Percentiles rank a stretch among this genome's conserved stretches.
Conservation (phyloP, 1,140 invertebrate genomes). For the Zaprionus vittiger region DNA sequence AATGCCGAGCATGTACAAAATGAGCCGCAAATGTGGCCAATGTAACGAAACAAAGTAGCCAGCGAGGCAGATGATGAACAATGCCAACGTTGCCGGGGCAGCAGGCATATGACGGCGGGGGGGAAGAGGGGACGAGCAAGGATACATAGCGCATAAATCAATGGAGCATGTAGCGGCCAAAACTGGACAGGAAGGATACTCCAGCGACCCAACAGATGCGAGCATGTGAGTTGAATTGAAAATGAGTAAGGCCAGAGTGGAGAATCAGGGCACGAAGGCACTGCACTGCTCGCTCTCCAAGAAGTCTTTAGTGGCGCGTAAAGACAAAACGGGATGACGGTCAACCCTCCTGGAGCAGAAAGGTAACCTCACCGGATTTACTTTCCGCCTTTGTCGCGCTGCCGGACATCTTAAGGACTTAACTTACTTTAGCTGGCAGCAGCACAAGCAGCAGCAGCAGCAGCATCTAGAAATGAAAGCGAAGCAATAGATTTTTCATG, state of each 20-base stretch:
- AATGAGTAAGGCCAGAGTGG: slow-evolving; percentile 63
- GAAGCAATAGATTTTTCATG: slow-evolving; percentile 78
- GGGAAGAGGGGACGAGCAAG: slow-evolving; percentile 34
- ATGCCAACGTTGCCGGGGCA: slow-evolving; percentile 34
- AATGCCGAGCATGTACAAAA: slow-evolving; percentile 75
- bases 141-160: slow-evolving; percentile 71
- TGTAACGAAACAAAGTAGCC: slow-evolving; percentile 75
- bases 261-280: slow-evolving; percentile 32
- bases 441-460: slow-evolving; percentile 4
- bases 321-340: slow-evolving; percentile 65
- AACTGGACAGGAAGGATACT: slow-evolving; percentile 63
- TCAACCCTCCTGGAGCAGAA: slow-evolving; percentile 53
- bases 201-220: slow-evolving; percentile 64
- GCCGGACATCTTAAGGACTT: slow-evolving; percentile 80
- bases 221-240: slow-evolving; percentile 78
- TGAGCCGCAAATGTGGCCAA: slow-evolving; percentile 78
- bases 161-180: slow-evolving; percentile 66
- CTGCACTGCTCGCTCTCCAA: slow-evolving; percentile 37
- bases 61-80: slow-evolving; percentile 63
- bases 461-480: slow-evolving; percentile 42
- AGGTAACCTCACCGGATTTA: slow-evolving; percentile 75
- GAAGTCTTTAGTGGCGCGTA: slow-evolving; percentile 72
- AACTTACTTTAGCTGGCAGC: slow-evolving; percentile 53
- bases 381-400: slow-evolving; percentile 61
- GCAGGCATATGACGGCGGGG: neutral